These are phyloP conservation scores for Neogobius melanostomus DNA, from an alignment of 2,113 vertebrate species.

Conservation along the genomic window DNA sequence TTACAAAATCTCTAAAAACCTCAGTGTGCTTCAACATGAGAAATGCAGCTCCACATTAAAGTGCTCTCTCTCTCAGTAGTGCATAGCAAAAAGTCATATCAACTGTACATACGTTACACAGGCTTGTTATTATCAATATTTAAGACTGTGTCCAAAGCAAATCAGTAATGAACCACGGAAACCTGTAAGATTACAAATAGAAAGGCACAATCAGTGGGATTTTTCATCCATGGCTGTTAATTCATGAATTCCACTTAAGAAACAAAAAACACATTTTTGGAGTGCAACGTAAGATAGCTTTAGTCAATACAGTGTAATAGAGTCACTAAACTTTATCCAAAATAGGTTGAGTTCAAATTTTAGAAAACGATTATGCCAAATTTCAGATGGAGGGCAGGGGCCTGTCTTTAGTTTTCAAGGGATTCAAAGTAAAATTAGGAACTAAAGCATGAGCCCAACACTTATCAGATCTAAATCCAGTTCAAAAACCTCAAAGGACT, in stretches of 20 bases:
- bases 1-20: constrained; percentile 12
- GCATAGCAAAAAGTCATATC: constrained; percentile 53
- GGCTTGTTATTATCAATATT: constrained; percentile 11
- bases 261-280: constrained; percentile 1
- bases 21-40: constrained; percentile 56
- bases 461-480: too few relatives aligned
- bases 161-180: constrained; percentile 4
- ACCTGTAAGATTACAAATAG: constrained; percentile 9
- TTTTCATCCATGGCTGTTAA: background rate
- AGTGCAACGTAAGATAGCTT: constrained; percentile 3
- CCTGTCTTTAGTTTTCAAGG: too few relatives aligned
- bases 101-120: constrained; percentile 13
- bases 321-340: too few relatives aligned
- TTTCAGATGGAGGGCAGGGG: too few relatives aligned
- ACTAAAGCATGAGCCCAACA: too few relatives aligned
- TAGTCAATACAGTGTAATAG: background rate
- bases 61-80: constrained; percentile 76
- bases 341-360: too few relatives aligned
- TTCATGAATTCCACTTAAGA: background rate
- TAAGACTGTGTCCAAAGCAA: constrained; percentile 14
- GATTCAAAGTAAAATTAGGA: too few relatives aligned
- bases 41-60: constrained; percentile 60
- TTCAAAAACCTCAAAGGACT: too few relatives aligned
- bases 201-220: constrained; percentile 40
- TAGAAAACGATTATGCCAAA: too few relatives aligned